Evolutionary conservation across 2,113 vertebrate genomes (phyloP).

Genomic region (Mustela lutreola): DNA sequence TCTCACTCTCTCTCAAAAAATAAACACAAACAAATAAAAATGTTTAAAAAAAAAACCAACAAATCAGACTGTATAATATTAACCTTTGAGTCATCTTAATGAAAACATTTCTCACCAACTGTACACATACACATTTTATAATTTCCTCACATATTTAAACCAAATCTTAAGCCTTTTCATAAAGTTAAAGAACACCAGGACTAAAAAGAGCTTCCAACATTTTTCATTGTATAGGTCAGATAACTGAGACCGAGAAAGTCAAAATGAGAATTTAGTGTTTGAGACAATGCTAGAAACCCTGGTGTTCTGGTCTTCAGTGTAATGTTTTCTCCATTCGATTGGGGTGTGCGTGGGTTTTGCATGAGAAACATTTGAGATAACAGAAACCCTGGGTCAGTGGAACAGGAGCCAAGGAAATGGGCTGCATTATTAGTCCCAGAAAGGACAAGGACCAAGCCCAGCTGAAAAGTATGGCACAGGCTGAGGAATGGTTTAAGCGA

Average conservation of each 20-base stretch:
- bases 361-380: background rate
- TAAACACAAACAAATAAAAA: background rate
- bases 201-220: background rate
- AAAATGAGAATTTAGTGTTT: conserved; percentile 20
- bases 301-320: background rate
- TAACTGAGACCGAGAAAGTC: background rate
- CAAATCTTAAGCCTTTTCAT: background rate
- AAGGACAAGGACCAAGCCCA: background rate
- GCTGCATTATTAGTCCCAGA: background rate
- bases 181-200: conserved; percentile 10
- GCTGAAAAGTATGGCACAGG: conserved; percentile 4
- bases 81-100: conserved; percentile 26
- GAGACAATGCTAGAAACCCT: background rate
- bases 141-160: conserved; percentile 33
- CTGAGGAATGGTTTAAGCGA: background rate
- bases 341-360: background rate
- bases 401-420: background rate
- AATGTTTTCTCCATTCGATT: background rate
- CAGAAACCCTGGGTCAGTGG: background rate
- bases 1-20: background rate
- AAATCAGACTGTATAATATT: background rate
- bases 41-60: background rate
- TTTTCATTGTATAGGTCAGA: conserved; percentile 12
- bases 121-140: conserved; percentile 24
- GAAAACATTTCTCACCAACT: conserved; percentile 19